These are phyloP conservation scores for Stichodactyla helianthus DNA, from an alignment of 64 coral and sea anemone genomes.

Conservation along the genomic window DNA sequence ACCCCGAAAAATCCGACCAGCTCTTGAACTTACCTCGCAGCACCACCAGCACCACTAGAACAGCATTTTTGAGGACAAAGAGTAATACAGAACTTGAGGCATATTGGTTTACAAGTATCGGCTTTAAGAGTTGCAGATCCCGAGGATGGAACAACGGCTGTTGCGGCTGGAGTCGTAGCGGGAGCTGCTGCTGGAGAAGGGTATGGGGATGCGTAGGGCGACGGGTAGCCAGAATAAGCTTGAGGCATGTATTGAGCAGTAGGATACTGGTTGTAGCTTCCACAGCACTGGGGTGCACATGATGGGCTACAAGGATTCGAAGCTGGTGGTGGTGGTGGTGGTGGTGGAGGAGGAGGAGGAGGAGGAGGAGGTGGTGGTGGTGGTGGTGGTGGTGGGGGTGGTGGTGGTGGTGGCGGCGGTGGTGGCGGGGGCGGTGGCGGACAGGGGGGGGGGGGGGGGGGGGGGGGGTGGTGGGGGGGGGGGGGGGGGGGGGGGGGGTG, in stretches of 20 bases:
- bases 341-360: slow-evolving; percentile 22
- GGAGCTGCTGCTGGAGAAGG: neutral
- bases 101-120: slow-evolving; percentile 57
- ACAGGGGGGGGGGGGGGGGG: slow-evolving; percentile 32
- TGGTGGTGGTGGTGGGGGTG: slow-evolving; percentile 24
- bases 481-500: slow-evolving; percentile 31
- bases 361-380: slow-evolving; percentile 30
- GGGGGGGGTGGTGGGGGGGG: slow-evolving; percentile 22
- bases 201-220: slow-evolving; percentile 35
- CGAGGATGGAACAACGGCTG: slow-evolving; percentile 17
- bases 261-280: neutral
- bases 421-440: too few relatives aligned
- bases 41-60: slow-evolving; percentile 21
- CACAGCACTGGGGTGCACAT: slow-evolving; percentile 69
- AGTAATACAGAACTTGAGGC: slow-evolving; percentile 78
- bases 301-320: slow-evolving; percentile 55
- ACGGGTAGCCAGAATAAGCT: slow-evolving; percentile 43
- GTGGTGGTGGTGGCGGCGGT: slow-evolving; percentile 25
- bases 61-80: slow-evolving; percentile 83
- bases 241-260: slow-evolving; percentile 22
- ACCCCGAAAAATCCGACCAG: neutral
- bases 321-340: slow-evolving; percentile 24
- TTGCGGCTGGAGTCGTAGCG: neutral
- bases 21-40: neutral
- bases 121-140: slow-evolving; percentile 17